Percentiles rank a stretch among this genome's conserved stretches.
Conservation (phyloP, 2,888 invertebrate genomes). For the Melipona beecheii region DNA sequence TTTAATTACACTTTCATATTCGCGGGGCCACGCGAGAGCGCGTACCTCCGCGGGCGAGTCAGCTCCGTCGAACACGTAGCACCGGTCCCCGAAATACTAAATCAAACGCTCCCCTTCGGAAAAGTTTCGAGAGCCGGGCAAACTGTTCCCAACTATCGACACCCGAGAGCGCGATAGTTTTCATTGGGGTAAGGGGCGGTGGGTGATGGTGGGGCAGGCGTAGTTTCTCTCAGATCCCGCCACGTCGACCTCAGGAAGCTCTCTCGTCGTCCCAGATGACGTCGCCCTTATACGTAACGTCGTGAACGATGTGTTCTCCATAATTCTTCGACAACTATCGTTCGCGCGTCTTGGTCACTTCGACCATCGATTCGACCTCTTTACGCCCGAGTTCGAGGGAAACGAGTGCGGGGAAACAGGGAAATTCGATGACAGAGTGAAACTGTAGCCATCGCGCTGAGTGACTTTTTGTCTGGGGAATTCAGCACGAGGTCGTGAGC, state of each 20-base stretch:
- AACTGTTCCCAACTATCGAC: slow-evolving; percentile 32
- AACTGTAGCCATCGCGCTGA: too few species aligned
- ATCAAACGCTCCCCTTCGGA: slow-evolving; percentile 13
- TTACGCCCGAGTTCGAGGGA: background rate
- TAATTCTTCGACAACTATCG: slow-evolving; percentile 50
- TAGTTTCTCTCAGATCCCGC: slow-evolving; percentile 1
- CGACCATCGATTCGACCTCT: slow-evolving; percentile 11
- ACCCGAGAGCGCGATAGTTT: slow-evolving; percentile 20
- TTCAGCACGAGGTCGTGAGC: too few species aligned
- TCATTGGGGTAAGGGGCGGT: background rate
- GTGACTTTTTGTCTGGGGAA: too few species aligned
- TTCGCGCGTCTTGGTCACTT: slow-evolving; percentile 41
- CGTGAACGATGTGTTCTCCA: slow-evolving; percentile 14
- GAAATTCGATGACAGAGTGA: too few species aligned
- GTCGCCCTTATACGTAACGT: background rate
- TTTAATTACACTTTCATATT: slow-evolving; percentile 17
- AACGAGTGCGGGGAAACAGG: too few species aligned
- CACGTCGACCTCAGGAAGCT: slow-evolving; percentile 6
- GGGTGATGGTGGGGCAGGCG: background rate
- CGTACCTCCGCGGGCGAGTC: background rate
- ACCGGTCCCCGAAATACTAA: slow-evolving; percentile 13
- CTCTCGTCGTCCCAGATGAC: slow-evolving; percentile 23
- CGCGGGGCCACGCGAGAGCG: background rate
- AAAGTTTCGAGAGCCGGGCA: slow-evolving; percentile 21
- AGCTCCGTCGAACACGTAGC: background rate